These are phyloP conservation scores for Amaurobius ferox DNA, from an alignment of 2,888 invertebrate genomes.

Conservation along the genomic window DNA sequence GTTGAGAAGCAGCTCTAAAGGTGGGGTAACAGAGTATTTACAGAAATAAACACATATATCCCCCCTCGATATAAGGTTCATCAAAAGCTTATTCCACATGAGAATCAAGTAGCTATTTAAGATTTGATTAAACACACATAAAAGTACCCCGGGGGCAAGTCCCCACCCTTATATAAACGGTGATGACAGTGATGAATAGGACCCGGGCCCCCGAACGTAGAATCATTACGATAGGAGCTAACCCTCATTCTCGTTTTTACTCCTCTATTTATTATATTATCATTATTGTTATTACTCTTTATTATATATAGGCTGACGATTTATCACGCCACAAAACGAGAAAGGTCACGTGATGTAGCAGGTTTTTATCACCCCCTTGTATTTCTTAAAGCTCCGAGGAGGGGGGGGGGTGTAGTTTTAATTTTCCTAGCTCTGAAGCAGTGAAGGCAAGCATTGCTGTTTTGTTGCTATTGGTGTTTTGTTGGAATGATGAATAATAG, in stretches of 20 bases:
- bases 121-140: slow-evolving; percentile 72
- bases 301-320: slow-evolving; percentile 60
- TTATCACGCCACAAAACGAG: slow-evolving; percentile 59
- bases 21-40: too few relatives aligned
- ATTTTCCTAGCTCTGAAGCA: slow-evolving; percentile 12
- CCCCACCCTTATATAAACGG: slow-evolving; percentile 68
- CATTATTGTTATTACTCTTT: slow-evolving; percentile 68
- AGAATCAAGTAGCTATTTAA: slow-evolving; percentile 72
- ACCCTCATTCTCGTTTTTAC: background rate
- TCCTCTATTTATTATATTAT: slow-evolving; percentile 64
- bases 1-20: too few relatives aligned
- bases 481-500: background rate
- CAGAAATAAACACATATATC: too few relatives aligned
- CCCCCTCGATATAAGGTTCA: slow-evolving; percentile 32
- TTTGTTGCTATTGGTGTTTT: background rate
- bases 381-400: background rate
- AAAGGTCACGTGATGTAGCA: slow-evolving; percentile 45
- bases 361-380: slow-evolving; percentile 48
- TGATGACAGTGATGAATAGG: slow-evolving; percentile 61
- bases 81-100: slow-evolving; percentile 36
- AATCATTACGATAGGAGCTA: slow-evolving; percentile 47
- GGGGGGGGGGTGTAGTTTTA: background rate
- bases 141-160: slow-evolving; percentile 35
- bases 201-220: slow-evolving; percentile 20
- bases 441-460: background rate